Evolutionary conservation across 2,888 invertebrate species (phyloP).

Genomic region (Apamea anceps): DNA sequence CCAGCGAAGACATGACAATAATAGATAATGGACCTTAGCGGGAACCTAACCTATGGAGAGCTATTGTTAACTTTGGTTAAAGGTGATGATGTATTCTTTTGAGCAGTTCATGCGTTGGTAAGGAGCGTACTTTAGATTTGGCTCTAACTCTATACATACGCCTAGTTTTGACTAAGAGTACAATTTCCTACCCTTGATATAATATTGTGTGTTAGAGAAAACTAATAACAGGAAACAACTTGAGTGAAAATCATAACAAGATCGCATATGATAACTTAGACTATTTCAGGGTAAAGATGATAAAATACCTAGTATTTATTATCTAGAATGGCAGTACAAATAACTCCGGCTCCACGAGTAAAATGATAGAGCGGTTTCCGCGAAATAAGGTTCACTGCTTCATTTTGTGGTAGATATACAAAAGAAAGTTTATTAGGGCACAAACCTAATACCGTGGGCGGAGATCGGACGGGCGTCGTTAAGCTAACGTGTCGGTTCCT

Average conservation of each 20-base stretch:
- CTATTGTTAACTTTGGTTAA: slow-evolving; percentile 39
- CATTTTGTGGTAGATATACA: slow-evolving; percentile 50
- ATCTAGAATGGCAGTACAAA: slow-evolving; percentile 38
- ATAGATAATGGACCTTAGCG: slow-evolving; percentile 45
- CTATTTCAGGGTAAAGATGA: slow-evolving; percentile 29
- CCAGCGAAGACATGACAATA: slow-evolving; percentile 43
- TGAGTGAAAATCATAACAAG: neutral
- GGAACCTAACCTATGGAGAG: slow-evolving; percentile 19
- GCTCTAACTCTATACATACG: neutral
- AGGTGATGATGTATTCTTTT: neutral
- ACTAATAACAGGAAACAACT: neutral
- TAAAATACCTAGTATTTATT: slow-evolving; percentile 27
- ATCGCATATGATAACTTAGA: slow-evolving; percentile 12
- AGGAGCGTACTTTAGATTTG: neutral
- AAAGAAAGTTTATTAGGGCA: slow-evolving; percentile 62
- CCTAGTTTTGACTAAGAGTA: neutral
- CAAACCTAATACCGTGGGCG: slow-evolving; percentile 53
- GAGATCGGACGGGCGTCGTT: slow-evolving; percentile 60
- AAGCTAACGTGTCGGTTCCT: slow-evolving; percentile 66
- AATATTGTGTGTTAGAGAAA: neutral
- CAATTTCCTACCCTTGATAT: neutral
- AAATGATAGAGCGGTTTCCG: slow-evolving; percentile 39
- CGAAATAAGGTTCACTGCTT: slow-evolving; percentile 45
- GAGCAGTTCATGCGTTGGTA: slow-evolving; percentile 1
- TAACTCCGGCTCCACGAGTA: slow-evolving; percentile 18